These are phyloP conservation scores for Phyllotis vaccarum DNA, from an alignment of 2,797 vertebrate genomes.

Conservation along the genomic window DNA sequence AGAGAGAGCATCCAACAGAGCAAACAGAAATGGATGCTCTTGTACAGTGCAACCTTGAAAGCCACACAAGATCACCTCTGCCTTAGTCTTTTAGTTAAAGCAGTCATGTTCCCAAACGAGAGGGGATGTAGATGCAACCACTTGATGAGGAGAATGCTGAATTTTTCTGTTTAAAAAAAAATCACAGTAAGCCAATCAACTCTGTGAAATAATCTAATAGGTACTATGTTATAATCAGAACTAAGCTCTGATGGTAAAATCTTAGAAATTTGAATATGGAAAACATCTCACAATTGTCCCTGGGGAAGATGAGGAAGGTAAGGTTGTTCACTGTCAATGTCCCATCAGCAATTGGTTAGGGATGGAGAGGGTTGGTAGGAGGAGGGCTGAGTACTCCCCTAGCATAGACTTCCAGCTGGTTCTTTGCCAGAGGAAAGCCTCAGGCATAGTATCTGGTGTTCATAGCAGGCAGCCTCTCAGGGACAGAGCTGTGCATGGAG, in stretches of 20 bases:
- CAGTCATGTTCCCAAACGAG: background rate
- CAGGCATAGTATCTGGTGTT: background rate
- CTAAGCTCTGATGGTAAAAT: background rate
- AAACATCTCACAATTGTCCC: constrained; percentile 33
- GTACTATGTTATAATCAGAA: background rate
- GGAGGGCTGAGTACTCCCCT: background rate
- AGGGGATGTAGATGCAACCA: background rate
- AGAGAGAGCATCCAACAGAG: background rate
- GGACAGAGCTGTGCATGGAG: background rate
- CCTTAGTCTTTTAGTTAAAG: constrained; percentile 20
- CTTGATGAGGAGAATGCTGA: background rate
- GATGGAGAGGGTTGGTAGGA: background rate
- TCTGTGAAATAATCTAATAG: background rate
- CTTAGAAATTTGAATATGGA: background rate
- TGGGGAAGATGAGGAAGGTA: background rate
- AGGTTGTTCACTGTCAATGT: background rate
- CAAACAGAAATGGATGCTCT: background rate
- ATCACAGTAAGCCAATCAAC: background rate
- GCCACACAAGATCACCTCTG: background rate
- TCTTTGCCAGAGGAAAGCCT: background rate
- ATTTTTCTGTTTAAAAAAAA: background rate
- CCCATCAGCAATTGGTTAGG: background rate
- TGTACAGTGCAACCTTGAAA: background rate
- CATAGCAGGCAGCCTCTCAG: background rate
- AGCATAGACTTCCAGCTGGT: background rate